Evolutionary conservation across 2,113 vertebrate genomes (phyloP), one percentile per base, ranked within the genome.

Genomic region (Blennius ocellaris): DNA sequence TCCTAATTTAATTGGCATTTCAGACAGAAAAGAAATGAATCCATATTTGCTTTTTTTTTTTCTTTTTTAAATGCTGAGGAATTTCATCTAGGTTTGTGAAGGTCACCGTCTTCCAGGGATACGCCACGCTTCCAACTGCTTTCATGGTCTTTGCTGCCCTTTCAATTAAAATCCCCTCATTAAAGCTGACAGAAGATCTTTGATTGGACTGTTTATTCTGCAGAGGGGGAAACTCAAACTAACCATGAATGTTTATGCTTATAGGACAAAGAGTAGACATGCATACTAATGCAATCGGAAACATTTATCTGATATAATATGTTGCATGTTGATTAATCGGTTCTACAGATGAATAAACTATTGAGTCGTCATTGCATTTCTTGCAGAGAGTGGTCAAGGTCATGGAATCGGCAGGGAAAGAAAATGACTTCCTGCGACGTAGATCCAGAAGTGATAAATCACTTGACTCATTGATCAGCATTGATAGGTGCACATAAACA

Each of bases 1-100:
- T 89, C 66, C 77, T 59, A 89, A 91, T 91, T 90, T 87, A 89
- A 92, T 87, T 86, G 86, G 63, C 68, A 70, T 80, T 78, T 91
- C 69, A 66, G 74, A 78, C 56, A 72, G 65, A 73, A 76, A 81
- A 48, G 57, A 70, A 84, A 84, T 57, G 76, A 86, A 86, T 88
- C 83, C 72, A 69, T 48, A 81, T 87, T 75, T 71, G 54, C 67
- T 64, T 77, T 73, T 81, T 83, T 80, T 47, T 4, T 4, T 75
- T 71, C 80, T 47, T 30, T 30, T 30, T 30, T 30, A 30, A 30
- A 83, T 71, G 17, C 44, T n/a, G 40, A 5, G 38, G 79, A 81
- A 78, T 38, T 82, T 81, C 45, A 15, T 55, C 47, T 64, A 83
- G 70, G 80, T 77, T 77, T 79, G 65, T 76, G 64, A 85, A 83